Conservation (phyloP, 1,140 invertebrate genomes). For the Harpegnathos saltator region DNA sequence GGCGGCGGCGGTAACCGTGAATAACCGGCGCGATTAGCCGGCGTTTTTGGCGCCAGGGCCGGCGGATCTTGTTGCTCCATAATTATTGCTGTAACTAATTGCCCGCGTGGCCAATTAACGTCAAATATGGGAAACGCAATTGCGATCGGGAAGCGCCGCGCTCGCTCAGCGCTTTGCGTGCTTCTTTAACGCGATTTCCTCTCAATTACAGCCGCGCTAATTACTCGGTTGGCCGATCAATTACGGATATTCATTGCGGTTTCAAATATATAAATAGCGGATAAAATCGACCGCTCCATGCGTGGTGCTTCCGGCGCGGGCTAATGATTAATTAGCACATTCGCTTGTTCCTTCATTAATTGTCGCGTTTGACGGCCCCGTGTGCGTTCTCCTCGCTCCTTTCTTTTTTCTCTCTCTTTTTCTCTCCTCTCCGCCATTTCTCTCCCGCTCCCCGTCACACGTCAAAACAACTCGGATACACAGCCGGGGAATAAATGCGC, state of each 20-base stretch:
- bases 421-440: no score
- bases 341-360: slow-evolving; percentile 20
- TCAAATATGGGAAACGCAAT: slow-evolving; percentile 57
- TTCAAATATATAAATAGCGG: slow-evolving; percentile 52
- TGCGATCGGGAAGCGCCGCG: slow-evolving; percentile 44
- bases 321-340: slow-evolving; percentile 53
- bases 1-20: background rate
- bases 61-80: slow-evolving; percentile 49
- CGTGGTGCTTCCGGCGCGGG: background rate
- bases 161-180: slow-evolving; percentile 30
- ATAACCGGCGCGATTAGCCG: slow-evolving; percentile 43
- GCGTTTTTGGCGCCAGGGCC: slow-evolving; percentile 42
- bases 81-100: slow-evolving; percentile 61
- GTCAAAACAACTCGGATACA: background rate
- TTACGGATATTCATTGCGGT: slow-evolving; percentile 61
- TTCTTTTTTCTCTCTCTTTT: background rate
- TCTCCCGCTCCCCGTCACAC: no score
- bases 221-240: slow-evolving; percentile 55
- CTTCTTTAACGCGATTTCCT: slow-evolving; percentile 55
- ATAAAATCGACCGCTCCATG: slow-evolving; percentile 14
- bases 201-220: slow-evolving; percentile 59
- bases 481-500: no score
- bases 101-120: slow-evolving; percentile 60
- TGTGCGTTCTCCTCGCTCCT: background rate
- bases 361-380: slow-evolving; percentile 17